Conservation (phyloP, 2,888 invertebrate genomes). For the Drosophila atroscutellata region DNA sequence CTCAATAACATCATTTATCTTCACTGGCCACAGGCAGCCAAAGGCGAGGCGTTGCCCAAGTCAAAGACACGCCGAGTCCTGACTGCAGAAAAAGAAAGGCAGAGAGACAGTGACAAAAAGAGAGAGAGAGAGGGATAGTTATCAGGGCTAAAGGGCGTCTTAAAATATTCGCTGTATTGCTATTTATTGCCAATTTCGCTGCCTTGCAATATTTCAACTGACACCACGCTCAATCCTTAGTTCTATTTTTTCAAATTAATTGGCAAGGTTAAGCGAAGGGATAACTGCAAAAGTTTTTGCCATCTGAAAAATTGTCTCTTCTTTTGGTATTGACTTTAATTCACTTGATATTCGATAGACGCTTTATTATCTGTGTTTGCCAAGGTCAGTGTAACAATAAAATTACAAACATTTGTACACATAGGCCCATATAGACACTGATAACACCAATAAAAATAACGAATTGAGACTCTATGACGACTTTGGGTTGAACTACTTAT, state of each 20-base stretch:
- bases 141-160: slow-evolving; percentile 16
- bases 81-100: not conserved
- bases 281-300: slow-evolving; percentile 25
- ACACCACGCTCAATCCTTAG: slow-evolving; percentile 17
- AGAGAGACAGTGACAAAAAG: not conserved
- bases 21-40: slow-evolving; percentile 42
- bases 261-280: slow-evolving; percentile 71
- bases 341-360: slow-evolving; percentile 49
- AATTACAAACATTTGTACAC: slow-evolving; percentile 41
- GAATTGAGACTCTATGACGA: slow-evolving; percentile 30
- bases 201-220: slow-evolving; percentile 37
- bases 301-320: slow-evolving; percentile 58
- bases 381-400: slow-evolving; percentile 73
- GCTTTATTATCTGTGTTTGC: slow-evolving; percentile 35
- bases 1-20: slow-evolving; percentile 76
- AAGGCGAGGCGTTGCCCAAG: slow-evolving; percentile 33
- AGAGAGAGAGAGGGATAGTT: not conserved
- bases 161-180: slow-evolving; percentile 50
- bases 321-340: slow-evolving; percentile 39
- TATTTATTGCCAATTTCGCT: slow-evolving; percentile 67
- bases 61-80: slow-evolving; percentile 25
- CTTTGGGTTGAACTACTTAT: slow-evolving; percentile 25
- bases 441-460: not conserved
- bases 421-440: slow-evolving; percentile 38
- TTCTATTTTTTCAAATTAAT: slow-evolving; percentile 75